These are phyloP conservation scores for Stomatorhinus walkeri DNA, from an alignment of 2,797 vertebrate species.

Conservation along the genomic window DNA sequence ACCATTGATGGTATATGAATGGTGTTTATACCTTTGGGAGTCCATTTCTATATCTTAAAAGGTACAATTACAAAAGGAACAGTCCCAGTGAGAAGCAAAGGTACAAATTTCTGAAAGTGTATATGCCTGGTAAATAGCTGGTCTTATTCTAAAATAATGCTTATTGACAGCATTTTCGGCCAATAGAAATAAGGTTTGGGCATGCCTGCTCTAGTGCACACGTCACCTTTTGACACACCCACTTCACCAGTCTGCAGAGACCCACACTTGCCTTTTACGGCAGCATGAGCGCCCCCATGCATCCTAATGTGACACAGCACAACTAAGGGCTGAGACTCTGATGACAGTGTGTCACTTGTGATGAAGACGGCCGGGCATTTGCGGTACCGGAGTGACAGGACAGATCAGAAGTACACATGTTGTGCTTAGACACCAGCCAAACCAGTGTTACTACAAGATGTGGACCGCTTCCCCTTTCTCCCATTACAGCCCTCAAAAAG, in stretches of 20 bases:
- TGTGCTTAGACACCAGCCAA: background rate
- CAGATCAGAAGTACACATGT: background rate
- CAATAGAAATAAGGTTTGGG: background rate
- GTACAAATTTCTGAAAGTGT: background rate
- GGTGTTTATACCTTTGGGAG: background rate
- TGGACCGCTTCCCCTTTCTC: background rate
- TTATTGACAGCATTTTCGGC: background rate
- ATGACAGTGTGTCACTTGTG: background rate
- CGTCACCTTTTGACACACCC: background rate
- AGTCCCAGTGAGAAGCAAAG: background rate
- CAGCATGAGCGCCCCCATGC: background rate
- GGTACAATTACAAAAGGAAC: background rate
- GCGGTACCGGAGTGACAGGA: background rate
- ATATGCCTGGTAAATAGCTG: background rate
- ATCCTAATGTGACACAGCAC: background rate
- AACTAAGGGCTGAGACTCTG: background rate
- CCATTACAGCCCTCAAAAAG: background rate
- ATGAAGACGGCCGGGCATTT: background rate
- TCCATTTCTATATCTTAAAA: background rate
- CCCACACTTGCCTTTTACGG: background rate
- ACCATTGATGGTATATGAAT: background rate
- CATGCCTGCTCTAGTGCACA: background rate
- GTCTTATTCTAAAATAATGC: background rate
- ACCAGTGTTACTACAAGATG: background rate
- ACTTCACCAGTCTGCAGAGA: background rate